These are phyloP conservation scores for Acromyrmex echinatior DNA, from an alignment of 1,140 invertebrate genomes.

Conservation along the genomic window DNA sequence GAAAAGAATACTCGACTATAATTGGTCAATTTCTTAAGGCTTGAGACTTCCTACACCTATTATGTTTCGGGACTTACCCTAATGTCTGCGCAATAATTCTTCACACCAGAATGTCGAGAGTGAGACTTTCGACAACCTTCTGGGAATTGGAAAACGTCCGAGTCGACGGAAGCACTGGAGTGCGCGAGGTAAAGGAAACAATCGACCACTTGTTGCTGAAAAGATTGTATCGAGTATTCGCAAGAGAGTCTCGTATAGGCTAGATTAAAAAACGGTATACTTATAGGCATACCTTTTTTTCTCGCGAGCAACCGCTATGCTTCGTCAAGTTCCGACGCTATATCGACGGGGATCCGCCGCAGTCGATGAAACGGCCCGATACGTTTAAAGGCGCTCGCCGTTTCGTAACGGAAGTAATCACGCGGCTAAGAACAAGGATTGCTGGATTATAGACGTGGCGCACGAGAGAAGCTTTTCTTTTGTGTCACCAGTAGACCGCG, in stretches of 20 bases:
- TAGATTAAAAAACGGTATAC: constrained; percentile 50
- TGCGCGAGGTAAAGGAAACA: constrained; percentile 44
- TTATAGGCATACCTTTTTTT: constrained; percentile 9
- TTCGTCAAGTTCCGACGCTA: constrained; percentile 28
- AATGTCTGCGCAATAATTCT: constrained; percentile 9
- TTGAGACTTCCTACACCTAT: too few species aligned
- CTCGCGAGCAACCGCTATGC: constrained; percentile 37
- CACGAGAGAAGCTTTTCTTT: constrained; percentile 55
- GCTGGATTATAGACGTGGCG: constrained; percentile 54
- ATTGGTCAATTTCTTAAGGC: too few species aligned
- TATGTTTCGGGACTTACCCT: background rate
- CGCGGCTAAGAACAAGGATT: constrained; percentile 55
- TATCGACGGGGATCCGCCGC: constrained; percentile 20
- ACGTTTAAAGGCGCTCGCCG: constrained; percentile 55
- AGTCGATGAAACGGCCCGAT: constrained; percentile 46
- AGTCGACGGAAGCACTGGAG: constrained; percentile 9
- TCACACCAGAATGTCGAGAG: background rate
- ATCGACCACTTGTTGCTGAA: constrained; percentile 77
- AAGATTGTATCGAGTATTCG: constrained; percentile 67
- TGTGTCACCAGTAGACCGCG: constrained; percentile 56
- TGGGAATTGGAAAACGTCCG: constrained; percentile 52
- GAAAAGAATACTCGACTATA: too few species aligned
- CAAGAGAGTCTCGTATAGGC: constrained; percentile 20
- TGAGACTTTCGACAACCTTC: constrained; percentile 34
- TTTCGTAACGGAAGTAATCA: constrained; percentile 64